A percentile compares a stretch with the other conserved stretches of the same genome.
Conservation (phyloP, 2,888 invertebrate genomes). For the Eurytoma adleriae region DNA sequence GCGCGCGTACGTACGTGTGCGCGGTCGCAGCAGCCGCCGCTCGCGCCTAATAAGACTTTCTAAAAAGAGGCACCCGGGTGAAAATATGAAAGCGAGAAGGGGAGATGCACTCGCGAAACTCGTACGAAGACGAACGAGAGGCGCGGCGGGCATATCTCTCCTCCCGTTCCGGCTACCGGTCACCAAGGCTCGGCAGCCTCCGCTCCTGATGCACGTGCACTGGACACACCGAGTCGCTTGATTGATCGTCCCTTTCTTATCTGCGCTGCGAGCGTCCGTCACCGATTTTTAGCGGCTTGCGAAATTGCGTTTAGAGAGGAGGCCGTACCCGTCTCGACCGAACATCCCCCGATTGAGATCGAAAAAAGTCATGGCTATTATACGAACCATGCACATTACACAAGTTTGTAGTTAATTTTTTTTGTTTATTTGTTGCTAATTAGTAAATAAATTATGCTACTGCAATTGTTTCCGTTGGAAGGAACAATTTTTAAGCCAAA, state of each 20-base stretch:
- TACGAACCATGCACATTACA: background rate
- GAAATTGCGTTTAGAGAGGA: background rate
- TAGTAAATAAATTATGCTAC: too few relatives aligned
- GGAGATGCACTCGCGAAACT: constrained; percentile 38
- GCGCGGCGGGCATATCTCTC: constrained; percentile 21
- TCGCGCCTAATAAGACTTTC: constrained; percentile 59
- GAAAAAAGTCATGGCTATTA: background rate
- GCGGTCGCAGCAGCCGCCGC: background rate
- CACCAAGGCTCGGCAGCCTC: background rate
- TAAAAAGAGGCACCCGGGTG: constrained; percentile 59
- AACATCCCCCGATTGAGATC: background rate
- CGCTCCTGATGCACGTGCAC: too few relatives aligned
- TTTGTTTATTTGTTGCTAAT: too few relatives aligned
- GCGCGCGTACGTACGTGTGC: constrained; percentile 1
- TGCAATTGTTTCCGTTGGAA: too few relatives aligned
- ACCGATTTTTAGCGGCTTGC: background rate
- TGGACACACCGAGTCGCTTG: background rate
- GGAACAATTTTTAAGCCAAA: too few relatives aligned
- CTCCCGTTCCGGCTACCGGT: background rate
- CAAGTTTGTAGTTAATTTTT: background rate
- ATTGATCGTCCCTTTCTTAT: constrained; percentile 6
- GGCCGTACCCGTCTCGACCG: background rate
- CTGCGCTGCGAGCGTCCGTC: background rate
- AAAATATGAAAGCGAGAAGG: constrained; percentile 59
- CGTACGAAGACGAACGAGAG: constrained; percentile 24